phyloP scores from a whole-genome alignment of 2,797 vertebrate species.

The Semotilus atromaculatus region DNA sequence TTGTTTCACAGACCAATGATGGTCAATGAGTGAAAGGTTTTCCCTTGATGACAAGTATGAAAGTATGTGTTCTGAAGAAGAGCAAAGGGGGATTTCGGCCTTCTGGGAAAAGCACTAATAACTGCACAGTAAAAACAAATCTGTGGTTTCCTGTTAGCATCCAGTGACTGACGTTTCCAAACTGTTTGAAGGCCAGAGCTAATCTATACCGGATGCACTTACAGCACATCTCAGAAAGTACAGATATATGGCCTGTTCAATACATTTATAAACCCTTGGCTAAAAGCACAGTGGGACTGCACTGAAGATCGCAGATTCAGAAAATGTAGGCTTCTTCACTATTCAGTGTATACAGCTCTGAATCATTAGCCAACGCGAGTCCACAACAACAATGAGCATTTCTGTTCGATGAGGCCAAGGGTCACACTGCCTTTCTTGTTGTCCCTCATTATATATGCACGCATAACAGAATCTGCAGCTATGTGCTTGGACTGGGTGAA shows the following conservation, averaged over 20 bases:
- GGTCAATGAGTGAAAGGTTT: background rate
- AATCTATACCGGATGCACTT: slow-evolving; percentile 23
- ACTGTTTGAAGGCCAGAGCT: slow-evolving; percentile 23
- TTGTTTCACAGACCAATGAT: background rate
- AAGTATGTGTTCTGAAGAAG: background rate
- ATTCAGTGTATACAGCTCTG: background rate
- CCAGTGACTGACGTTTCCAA: slow-evolving; percentile 17
- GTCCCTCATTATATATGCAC: background rate
- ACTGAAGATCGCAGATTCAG: background rate
- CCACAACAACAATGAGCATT: slow-evolving; percentile 22
- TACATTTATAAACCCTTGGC: background rate
- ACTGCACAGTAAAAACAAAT: slow-evolving; percentile 1
- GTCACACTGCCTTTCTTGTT: background rate
- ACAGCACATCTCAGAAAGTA: background rate
- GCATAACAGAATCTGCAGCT: background rate
- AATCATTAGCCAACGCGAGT: slow-evolving; percentile 5
- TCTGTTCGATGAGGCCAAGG: slow-evolving; percentile 3
- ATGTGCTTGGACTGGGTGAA: slow-evolving; percentile 9
- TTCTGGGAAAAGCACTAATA: slow-evolving; percentile 36
- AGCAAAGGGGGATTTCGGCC: background rate
- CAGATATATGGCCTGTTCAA: background rate
- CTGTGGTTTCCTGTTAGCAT: background rate
- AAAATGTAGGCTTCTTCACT: background rate
- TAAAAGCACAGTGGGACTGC: background rate
- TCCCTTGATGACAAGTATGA: background rate